Conservation (phyloP, 2,797 vertebrate genomes). For the Sebastes hubbsi region DNA sequence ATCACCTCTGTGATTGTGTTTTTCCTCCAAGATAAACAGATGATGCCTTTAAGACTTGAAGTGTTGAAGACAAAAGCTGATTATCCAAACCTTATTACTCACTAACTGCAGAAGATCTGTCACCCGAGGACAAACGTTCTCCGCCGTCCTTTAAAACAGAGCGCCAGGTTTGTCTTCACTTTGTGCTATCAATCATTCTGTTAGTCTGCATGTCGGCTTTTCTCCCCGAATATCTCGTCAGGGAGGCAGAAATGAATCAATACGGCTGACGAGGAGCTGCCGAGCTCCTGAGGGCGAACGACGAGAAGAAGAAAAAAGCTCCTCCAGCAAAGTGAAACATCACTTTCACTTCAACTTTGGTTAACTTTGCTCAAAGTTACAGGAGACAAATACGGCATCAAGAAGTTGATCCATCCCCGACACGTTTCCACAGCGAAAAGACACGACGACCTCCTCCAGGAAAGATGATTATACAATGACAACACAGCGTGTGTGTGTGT, state of each 20-base stretch:
- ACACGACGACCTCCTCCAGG: constrained; percentile 36
- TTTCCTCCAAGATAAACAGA: background rate
- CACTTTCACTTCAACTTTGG: constrained; percentile 42
- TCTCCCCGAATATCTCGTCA: constrained; percentile 21
- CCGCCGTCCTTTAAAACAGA: constrained; percentile 10
- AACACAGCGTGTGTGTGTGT: constrained; percentile 9
- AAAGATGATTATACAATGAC: background rate
- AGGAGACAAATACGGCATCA: constrained; percentile 24
- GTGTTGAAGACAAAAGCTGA: background rate
- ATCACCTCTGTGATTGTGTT: background rate
- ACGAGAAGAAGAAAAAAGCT: background rate
- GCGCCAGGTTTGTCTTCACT: constrained; percentile 7
- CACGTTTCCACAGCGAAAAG: constrained; percentile 1
- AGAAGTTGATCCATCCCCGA: constrained; percentile 10
- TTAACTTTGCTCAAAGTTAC: constrained; percentile 63
- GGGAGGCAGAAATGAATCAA: constrained; percentile 41
- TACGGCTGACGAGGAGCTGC: constrained; percentile 16
- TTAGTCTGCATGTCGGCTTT: background rate
- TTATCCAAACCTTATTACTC: background rate
- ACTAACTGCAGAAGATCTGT: background rate
- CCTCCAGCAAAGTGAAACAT: constrained; percentile 23
- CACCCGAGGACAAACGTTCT: constrained; percentile 28
- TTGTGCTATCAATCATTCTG: constrained; percentile 32
- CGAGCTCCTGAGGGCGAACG: constrained; percentile 38
- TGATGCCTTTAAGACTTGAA: background rate